These are phyloP conservation scores for Pangasius mekongensis DNA, from an alignment of 2,797 vertebrate genomes.

Conservation along the genomic window DNA sequence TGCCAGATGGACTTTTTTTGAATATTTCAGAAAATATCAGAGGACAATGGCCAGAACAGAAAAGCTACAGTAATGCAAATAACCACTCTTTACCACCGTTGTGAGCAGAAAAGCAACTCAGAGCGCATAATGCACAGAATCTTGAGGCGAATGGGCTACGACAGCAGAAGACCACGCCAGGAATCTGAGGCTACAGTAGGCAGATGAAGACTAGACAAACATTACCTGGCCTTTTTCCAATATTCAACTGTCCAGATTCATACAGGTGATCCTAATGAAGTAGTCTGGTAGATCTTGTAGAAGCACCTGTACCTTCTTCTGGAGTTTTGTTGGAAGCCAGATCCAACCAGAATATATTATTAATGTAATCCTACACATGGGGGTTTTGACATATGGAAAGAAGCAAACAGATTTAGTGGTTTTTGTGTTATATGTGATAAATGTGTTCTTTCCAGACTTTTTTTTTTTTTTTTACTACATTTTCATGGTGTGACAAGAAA, in stretches of 20 bases:
- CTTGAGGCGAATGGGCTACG: background rate
- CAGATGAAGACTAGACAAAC: background rate
- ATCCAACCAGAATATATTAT: background rate
- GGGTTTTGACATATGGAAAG: background rate
- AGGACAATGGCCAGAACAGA: background rate
- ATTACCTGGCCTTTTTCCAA: background rate
- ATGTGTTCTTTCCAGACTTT: background rate
- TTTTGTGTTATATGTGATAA: background rate
- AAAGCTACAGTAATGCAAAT: background rate
- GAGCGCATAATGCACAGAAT: background rate
- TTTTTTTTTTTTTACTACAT: background rate
- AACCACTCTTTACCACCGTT: background rate
- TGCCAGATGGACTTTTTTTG: background rate
- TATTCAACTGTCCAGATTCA: background rate
- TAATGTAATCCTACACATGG: background rate
- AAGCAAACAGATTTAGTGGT: background rate
- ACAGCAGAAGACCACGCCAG: background rate
- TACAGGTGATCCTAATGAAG: background rate
- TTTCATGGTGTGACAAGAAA: background rate
- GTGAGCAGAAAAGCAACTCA: background rate
- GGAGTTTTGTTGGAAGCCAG: background rate
- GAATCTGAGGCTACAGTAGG: background rate
- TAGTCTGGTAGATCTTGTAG: background rate
- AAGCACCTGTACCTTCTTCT: background rate
- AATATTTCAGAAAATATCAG: background rate